These are phyloP conservation scores for Phodopus roborovskii DNA, from an alignment of 2,113 vertebrate genomes.

Conservation along the genomic window DNA sequence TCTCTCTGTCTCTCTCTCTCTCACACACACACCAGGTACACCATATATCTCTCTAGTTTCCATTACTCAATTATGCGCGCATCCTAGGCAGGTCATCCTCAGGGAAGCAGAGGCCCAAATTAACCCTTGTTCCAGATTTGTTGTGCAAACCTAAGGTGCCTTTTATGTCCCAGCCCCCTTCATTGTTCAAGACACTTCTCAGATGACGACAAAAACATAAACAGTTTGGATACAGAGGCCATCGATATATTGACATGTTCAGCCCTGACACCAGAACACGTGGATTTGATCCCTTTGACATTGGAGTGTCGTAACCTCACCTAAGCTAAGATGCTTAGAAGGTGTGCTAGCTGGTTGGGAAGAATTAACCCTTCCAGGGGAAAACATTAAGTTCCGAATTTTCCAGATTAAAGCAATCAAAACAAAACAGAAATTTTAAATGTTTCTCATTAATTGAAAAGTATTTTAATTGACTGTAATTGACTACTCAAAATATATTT, in stretches of 20 bases:
- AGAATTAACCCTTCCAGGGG: neutral
- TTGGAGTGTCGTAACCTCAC: neutral
- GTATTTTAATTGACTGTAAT: neutral
- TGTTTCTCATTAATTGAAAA: neutral
- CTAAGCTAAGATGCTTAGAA: neutral
- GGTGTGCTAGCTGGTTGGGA: rapidly evolving
- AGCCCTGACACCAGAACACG: rapidly evolving
- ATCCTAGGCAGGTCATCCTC: neutral
- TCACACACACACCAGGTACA: neutral
- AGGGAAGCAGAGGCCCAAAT: rapidly evolving
- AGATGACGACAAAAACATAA: neutral
- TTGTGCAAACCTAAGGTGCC: rapidly evolving
- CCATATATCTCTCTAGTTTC: neutral
- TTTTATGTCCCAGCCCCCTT: neutral
- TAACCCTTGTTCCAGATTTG: neutral
- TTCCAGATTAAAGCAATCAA: neutral
- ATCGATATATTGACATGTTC: rapidly evolving
- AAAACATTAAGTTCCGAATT: neutral
- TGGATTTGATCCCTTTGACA: neutral
- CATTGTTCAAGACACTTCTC: neutral
- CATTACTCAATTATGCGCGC: rapidly evolving
- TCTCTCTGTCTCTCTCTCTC: too few species aligned
- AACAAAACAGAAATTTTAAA: neutral
- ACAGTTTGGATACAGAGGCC: neutral
- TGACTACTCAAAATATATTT: neutral